phyloP scores from a whole-genome alignment of 2,113 vertebrate genomes.

The Tricholaema leucomelas region DNA sequence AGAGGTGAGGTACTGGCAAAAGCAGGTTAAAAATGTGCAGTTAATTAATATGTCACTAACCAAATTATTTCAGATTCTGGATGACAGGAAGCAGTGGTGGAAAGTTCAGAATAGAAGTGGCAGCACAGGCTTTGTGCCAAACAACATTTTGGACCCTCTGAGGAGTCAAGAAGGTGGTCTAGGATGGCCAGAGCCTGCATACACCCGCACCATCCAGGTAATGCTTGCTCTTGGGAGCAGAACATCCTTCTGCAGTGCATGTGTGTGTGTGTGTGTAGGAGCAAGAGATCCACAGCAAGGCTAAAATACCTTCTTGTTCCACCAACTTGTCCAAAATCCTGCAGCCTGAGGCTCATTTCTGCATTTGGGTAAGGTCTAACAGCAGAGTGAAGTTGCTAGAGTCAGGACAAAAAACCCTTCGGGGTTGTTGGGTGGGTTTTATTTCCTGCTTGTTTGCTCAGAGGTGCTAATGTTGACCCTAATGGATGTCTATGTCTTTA shows the following conservation, averaged over 20 bases:
- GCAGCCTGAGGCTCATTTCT: neutral
- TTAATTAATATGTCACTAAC: neutral
- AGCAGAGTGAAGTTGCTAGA: neutral
- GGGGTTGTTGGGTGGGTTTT: neutral
- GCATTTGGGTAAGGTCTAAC: neutral
- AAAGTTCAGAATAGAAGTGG: constrained; percentile 88
- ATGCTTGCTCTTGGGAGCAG: neutral
- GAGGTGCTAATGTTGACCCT: neutral
- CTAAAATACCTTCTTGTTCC: neutral
- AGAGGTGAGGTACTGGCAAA: neutral
- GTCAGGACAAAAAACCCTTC: neutral
- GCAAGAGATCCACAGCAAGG: neutral
- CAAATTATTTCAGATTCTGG: constrained; percentile 82
- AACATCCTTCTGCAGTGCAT: neutral
- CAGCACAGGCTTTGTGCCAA: constrained; percentile 92
- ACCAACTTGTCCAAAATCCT: too few relatives aligned
- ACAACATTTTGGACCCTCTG: constrained; percentile 92
- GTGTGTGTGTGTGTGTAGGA: fast-evolving
- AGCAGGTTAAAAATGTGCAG: neutral
- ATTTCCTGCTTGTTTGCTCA: neutral
- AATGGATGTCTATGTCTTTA: constrained; percentile 16
- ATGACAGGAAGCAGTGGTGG: constrained; percentile 98
- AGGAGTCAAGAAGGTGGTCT: constrained; percentile 74
- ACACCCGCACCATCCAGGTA: constrained; percentile 95
- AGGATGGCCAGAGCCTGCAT: constrained; percentile 82